Conservation (phyloP, 2,797 vertebrate species). For the Psittacula echo region DNA sequence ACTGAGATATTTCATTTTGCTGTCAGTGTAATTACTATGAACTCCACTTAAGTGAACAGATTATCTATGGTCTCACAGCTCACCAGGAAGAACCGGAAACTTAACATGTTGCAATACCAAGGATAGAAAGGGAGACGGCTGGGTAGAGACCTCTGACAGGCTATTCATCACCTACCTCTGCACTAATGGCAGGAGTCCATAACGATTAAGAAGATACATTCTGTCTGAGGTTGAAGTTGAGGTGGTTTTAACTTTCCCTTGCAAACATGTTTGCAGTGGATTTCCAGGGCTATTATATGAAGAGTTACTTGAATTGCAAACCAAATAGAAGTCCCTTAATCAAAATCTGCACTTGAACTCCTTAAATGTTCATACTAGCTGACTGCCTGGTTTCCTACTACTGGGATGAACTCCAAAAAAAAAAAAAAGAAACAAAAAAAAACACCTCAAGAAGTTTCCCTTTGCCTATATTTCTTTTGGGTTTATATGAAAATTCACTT, state of each 20-base stretch:
- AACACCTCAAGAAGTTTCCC: neutral
- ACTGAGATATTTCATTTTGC: conserved; percentile 53
- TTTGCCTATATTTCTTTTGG: neutral
- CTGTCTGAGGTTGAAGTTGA: conserved; percentile 11
- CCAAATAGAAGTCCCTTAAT: neutral
- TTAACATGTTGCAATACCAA: neutral
- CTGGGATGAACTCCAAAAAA: neutral
- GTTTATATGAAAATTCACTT: conserved; percentile 37
- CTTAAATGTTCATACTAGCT: neutral
- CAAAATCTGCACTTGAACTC: conserved; percentile 13
- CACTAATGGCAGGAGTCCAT: conserved; percentile 11
- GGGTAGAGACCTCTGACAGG: neutral
- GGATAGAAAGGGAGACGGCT: neutral
- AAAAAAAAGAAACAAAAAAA: neutral
- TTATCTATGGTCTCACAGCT: neutral
- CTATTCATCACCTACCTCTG: neutral
- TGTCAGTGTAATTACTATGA: conserved; percentile 55
- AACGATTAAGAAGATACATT: conserved; percentile 29
- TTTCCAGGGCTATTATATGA: neutral
- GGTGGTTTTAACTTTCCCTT: conserved; percentile 19
- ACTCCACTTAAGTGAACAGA: neutral
- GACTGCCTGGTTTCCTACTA: neutral
- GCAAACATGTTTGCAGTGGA: neutral
- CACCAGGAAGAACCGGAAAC: neutral
- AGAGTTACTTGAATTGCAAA: neutral